Conservation (phyloP, 2,888 invertebrate species). For the Ecdyonurus torrentis region DNA sequence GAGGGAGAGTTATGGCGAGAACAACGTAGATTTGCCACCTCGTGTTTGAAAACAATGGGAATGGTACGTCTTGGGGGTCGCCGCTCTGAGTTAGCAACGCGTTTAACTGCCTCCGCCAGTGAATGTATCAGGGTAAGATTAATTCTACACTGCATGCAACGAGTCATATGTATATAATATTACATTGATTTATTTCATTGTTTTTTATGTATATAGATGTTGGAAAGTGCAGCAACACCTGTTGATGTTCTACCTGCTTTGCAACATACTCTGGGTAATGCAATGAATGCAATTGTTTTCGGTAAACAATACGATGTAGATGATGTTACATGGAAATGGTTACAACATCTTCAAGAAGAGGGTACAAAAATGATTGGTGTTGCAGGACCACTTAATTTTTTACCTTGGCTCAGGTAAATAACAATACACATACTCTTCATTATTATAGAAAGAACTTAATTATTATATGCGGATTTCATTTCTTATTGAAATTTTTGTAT, state of each 20-base stretch:
- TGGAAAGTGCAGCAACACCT: not conserved
- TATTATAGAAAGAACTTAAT: not conserved
- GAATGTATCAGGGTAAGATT: constrained; percentile 16
- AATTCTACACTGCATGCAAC: not conserved
- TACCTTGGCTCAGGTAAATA: constrained; percentile 56
- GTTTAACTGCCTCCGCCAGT: constrained; percentile 40
- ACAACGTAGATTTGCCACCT: constrained; percentile 54
- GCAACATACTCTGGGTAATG: constrained; percentile 57
- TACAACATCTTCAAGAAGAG: constrained; percentile 62
- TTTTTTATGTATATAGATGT: not conserved
- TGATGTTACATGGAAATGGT: constrained; percentile 59
- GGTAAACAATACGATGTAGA: constrained; percentile 50
- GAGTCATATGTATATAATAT: not conserved
- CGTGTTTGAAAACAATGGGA: constrained; percentile 57
- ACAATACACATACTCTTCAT: too few species aligned
- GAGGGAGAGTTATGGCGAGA: constrained; percentile 69
- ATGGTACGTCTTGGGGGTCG: constrained; percentile 45
- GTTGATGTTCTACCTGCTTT: constrained; percentile 37
- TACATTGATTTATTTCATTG: too few species aligned
- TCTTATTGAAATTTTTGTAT: constrained; percentile 18
- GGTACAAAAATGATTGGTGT: constrained; percentile 70
- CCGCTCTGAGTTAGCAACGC: constrained; percentile 42
- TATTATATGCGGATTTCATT: constrained; percentile 13
- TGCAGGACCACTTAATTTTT: constrained; percentile 66
- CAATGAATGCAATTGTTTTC: constrained; percentile 59